phyloP scores from a whole-genome alignment of 2,888 invertebrate species.

The Malthinus flaveolus region DNA sequence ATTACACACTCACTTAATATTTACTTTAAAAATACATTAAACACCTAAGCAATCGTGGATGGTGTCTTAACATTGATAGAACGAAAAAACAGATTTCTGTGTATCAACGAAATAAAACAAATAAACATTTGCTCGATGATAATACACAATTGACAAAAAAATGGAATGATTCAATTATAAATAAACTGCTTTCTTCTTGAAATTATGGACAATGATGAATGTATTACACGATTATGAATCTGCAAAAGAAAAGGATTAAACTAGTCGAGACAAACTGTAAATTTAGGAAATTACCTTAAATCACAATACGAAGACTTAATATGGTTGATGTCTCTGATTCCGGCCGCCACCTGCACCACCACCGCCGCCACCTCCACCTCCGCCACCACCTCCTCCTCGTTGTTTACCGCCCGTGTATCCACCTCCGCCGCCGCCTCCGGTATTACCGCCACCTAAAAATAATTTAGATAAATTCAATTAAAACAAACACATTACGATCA shows the following conservation, averaged over 20 bases:
- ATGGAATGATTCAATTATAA: conserved; percentile 27
- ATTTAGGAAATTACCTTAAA: conserved; percentile 7
- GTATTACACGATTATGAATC: not conserved
- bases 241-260: not conserved
- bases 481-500: not conserved
- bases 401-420: conserved; percentile 84
- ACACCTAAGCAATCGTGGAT: conserved; percentile 1
- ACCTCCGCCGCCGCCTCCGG: conserved; percentile 55
- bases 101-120: conserved; percentile 5
- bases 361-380: conserved; percentile 66
- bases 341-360: conserved; percentile 68
- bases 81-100: not conserved
- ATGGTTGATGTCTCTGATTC: conserved; percentile 88
- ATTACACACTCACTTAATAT: too few species aligned
- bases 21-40: conserved; percentile 1
- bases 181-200: conserved; percentile 13
- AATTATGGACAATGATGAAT: conserved; percentile 12
- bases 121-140: conserved; percentile 1
- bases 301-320: conserved; percentile 58
- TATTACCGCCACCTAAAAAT: conserved; percentile 5
- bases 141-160: conserved; percentile 17
- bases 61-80: conserved; percentile 3
- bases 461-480: not conserved
- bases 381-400: conserved; percentile 64
- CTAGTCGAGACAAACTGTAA: not conserved